A percentile compares a stretch with the other conserved stretches of the same genome.
Evolutionary conservation across 1,140 invertebrate species (phyloP).

Genomic region (Hycleus phaleratus): DNA sequence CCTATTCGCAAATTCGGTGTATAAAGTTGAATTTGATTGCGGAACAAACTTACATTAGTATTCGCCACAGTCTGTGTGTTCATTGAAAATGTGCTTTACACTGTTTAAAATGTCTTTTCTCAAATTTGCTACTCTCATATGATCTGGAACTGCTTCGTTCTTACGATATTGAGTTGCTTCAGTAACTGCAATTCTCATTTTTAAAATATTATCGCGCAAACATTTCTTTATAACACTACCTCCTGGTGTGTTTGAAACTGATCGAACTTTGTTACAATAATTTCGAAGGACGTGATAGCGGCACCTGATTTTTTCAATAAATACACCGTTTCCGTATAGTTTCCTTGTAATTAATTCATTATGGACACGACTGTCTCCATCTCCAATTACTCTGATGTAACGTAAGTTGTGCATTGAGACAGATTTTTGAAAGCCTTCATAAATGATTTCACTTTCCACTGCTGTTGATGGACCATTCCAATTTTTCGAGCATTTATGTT

Average conservation of each 20-base stretch:
- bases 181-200: no score
- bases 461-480: background rate
- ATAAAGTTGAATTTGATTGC: no score
- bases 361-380: constrained; percentile 39
- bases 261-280: constrained; percentile 13
- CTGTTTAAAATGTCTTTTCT: no score
- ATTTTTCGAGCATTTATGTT: constrained; percentile 4
- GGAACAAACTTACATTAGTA: no score
- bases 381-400: constrained; percentile 8
- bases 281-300: constrained; percentile 20
- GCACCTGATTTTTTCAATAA: constrained; percentile 31
- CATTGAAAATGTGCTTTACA: no score
- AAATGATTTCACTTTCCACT: background rate
- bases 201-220: no score
- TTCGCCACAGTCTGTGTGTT: no score
- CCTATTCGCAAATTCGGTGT: no score
- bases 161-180: no score
- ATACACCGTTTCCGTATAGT: constrained; percentile 23
- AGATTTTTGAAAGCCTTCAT: background rate
- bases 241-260: background rate
- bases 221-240: no score
- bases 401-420: background rate
- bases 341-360: constrained; percentile 14
- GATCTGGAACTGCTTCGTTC: no score
- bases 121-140: no score